Conservation (phyloP, 2,797 vertebrate genomes). For the Poecilia wingei region DNA sequence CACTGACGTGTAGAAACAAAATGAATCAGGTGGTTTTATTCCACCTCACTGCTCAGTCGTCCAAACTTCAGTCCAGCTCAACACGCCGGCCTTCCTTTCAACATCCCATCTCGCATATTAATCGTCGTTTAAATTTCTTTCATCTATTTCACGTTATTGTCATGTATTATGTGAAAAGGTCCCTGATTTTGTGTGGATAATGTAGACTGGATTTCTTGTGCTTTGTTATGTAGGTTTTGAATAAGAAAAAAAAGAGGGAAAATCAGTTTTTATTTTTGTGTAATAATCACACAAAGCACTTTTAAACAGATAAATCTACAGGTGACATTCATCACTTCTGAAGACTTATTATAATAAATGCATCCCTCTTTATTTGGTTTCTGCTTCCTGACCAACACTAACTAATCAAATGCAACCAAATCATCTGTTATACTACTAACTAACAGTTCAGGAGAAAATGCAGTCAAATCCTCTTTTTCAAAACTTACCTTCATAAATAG, state of each 20-base stretch:
- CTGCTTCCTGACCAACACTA: no score
- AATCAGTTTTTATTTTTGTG: no score
- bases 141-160: constrained; percentile 33
- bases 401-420: no score
- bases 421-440: no score
- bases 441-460: no score
- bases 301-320: background rate
- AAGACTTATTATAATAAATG: background rate
- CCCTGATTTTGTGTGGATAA: constrained; percentile 3
- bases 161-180: constrained; percentile 33
- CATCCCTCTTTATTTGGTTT: background rate
- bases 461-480: no score
- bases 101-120: constrained; percentile 9
- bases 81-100: constrained; percentile 30
- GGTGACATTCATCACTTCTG: background rate
- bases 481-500: no score
- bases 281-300: background rate
- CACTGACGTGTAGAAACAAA: constrained; percentile 31
- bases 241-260: background rate
- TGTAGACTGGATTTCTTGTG: constrained; percentile 11
- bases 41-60: constrained; percentile 39
- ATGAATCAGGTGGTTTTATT: constrained; percentile 60
- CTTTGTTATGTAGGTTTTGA: background rate
- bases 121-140: constrained; percentile 29
- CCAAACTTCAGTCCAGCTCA: constrained; percentile 37